Base-by-base conservation (phyloP, 1,140 invertebrate species). In the Calosoma granatense region DNA sequence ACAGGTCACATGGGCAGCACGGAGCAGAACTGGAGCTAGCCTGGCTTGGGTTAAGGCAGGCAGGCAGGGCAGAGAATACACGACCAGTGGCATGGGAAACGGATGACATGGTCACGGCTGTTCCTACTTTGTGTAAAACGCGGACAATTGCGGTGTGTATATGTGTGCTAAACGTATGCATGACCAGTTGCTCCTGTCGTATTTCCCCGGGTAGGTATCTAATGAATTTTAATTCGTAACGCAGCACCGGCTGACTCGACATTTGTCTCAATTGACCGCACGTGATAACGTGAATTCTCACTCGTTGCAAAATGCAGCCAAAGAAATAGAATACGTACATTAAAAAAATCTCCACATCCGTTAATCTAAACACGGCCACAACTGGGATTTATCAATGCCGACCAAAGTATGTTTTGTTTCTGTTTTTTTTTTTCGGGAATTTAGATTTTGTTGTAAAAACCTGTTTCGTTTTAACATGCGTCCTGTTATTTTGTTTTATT, bases 241-340 rank as follows among this genome's bases (percentile, higher is more conserved):
- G 26, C 26, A 9, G 6, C 26, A 36, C n/a, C 17, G 9, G 41
- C 41, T 47, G 6, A 6, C 4, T 6, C 26, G 4, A 30, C 26
- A 14, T 30, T 47, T 47, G 9, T 47, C 41, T 47, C 41, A 47
- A 47, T 47, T 47, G 41, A 47, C 41, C 41, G 41, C 41, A 47
- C 15, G 41, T 47, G 41, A 47, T 47, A 47, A 47, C 41, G 41
- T 30, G 14, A 4, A 30, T 14, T 30, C 3, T 17, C 15, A 17
- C 9, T 17, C 17, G 15, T 47, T 12, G 41, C 17, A 17, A 9
- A 17, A 9, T 12, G 3, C 4, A 47, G 41, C 6, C 15, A 47
- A 47, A 47, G 17, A 17, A 17, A 17, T 12, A 17, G 17, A 47
- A 12, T 12, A 17, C 41, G 41, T 36, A 6, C 26, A 36, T n/a